phyloP scores from a whole-genome alignment of 2,888 invertebrate genomes.

The Smittia aterrima region DNA sequence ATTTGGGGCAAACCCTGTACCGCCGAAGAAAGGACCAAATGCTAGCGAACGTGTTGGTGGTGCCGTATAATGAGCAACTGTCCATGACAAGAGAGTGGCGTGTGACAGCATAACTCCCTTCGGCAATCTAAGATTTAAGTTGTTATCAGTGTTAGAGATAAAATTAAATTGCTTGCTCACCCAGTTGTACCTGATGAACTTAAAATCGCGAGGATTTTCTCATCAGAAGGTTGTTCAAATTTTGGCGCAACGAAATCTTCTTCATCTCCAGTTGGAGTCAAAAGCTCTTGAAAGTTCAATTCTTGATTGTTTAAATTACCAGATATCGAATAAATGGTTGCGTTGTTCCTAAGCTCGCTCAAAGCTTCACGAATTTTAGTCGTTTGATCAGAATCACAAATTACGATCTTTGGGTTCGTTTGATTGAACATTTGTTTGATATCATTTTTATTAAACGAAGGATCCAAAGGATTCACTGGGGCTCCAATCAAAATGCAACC shows the following conservation, averaged over 20 bases:
- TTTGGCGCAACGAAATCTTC: not conserved
- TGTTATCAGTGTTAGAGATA: not conserved
- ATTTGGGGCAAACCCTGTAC: not conserved
- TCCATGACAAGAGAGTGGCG: not conserved
- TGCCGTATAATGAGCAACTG: too few relatives aligned
- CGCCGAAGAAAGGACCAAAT: conserved; percentile 17
- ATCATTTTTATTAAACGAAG: conserved; percentile 21
- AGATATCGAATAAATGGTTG: conserved; percentile 43
- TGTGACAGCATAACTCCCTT: not conserved
- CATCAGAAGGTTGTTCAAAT: not conserved
- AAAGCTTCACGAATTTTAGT: conserved; percentile 44
- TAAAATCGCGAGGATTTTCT: not conserved
- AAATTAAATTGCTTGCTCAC: not conserved
- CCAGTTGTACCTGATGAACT: conserved; percentile 18
- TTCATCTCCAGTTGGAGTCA: conserved; percentile 44
- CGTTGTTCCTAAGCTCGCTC: conserved; percentile 45
- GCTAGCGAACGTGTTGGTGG: too few relatives aligned
- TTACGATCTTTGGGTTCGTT: conserved; percentile 18
- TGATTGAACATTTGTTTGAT: conserved; percentile 15
- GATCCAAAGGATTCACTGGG: conserved; percentile 49
- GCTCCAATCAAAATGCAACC: conserved; percentile 48
- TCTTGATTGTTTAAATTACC: too few relatives aligned
- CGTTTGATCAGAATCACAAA: not conserved
- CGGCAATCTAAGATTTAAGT: not conserved
- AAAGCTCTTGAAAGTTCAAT: conserved; percentile 44